Evolutionary conservation across 2,113 vertebrate species (phyloP), one percentile per base, ranked within the genome.

Genomic region (Perca flavescens): DNA sequence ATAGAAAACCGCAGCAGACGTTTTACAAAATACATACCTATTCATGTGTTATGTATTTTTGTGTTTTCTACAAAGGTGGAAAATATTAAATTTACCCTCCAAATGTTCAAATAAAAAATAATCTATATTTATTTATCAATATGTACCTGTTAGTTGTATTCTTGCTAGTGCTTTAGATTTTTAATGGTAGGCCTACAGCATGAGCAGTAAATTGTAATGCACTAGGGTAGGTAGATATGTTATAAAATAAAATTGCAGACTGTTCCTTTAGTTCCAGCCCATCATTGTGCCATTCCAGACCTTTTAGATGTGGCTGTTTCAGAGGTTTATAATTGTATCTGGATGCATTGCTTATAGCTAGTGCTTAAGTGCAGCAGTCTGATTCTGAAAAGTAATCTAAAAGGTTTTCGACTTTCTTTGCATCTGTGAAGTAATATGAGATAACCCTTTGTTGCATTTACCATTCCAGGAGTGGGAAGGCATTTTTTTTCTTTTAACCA

Each of bases 361-460:
- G 56, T 11, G 34, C 62, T 73, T 22, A 46, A 53, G 21, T 52
- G 60, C 50, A 47, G 60, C 21, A 14, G 22, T 28, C 28, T 43
- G 47, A 60, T 72, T 80, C 54, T 72, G 15, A 25, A 75, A 60
- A 53, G 56, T 70, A 62, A 79, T 64, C 65, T 61, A 17, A 63
- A 85, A 78, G n/a, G 28, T 63, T 76, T 83, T 77, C 7, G 21
- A 80, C 46, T 67, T 65, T 72, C 31, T 52, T 57, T 74, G 50
- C 78, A 71, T 72, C 60, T 66, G 74, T 65, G 31, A 49, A 62
- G 61, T 76, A 66, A 56, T 69, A 19, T 62, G 28, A 67, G 47
- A 77, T 77, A 77, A 82, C 64, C 53, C 62, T 73, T 79, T 69
- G 66, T 74, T 76, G 34, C 34, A 66, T 40, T 74, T 17, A 61